Conservation (phyloP, 2,888 invertebrate species). For the Napeogenes sylphis region DNA sequence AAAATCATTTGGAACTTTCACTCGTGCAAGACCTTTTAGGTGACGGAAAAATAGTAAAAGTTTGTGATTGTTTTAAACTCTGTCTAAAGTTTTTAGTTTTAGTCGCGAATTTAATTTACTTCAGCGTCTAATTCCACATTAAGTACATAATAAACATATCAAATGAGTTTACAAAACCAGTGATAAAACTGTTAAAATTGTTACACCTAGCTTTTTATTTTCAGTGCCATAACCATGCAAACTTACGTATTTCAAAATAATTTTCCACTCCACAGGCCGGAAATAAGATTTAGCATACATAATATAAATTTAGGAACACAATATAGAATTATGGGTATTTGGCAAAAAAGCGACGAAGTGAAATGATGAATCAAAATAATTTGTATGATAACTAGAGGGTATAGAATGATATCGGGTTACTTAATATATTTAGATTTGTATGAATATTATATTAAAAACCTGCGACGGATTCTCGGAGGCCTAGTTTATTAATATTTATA, state of each 20-base stretch:
- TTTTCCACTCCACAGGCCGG: constrained; percentile 12
- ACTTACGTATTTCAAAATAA: constrained; percentile 7
- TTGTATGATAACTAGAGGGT: constrained; percentile 26
- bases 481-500: background rate
- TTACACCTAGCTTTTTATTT: too few species aligned
- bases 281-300: constrained; percentile 16
- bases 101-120: too few species aligned
- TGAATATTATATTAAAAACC: background rate
- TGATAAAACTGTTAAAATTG: too few species aligned
- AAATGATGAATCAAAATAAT: constrained; percentile 26
- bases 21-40: too few species aligned
- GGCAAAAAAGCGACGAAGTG: constrained; percentile 13
- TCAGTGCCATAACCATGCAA: background rate
- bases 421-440: background rate
- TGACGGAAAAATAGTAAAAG: too few species aligned
- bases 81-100: too few species aligned
- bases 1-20: too few species aligned
- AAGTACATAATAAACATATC: too few species aligned
- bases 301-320: constrained; percentile 20
- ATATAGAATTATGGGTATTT: constrained; percentile 25
- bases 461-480: too few species aligned
- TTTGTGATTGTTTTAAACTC: too few species aligned
- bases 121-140: too few species aligned
- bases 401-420: constrained; percentile 6
- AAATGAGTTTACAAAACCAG: too few species aligned